Evolutionary conservation across 2,888 invertebrate genomes (phyloP).

Genomic region (Acanthosepion pharaonis): DNA sequence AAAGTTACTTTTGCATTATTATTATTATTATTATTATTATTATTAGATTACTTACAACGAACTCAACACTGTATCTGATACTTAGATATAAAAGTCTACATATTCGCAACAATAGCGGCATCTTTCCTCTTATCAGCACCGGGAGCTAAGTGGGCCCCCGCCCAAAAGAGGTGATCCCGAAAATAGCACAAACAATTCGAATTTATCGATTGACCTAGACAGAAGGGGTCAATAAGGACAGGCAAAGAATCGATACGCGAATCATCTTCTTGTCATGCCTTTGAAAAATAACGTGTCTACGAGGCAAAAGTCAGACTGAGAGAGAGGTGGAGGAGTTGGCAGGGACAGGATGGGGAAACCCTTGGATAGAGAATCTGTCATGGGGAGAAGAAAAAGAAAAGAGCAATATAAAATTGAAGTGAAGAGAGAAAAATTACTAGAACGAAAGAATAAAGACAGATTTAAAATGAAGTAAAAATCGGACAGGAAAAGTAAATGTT

Average conservation of each 20-base stretch:
- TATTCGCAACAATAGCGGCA: background rate
- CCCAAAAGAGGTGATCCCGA: constrained; percentile 20
- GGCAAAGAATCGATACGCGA: constrained; percentile 17
- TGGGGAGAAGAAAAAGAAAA: background rate
- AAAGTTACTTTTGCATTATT: too few species aligned
- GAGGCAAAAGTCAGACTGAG: background rate
- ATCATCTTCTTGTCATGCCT: constrained; percentile 33
- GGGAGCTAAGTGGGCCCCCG: background rate
- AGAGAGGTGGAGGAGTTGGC: too few species aligned
- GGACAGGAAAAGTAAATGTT: background rate
- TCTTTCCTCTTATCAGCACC: background rate
- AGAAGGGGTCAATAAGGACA: constrained; percentile 33
- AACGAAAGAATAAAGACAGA: background rate
- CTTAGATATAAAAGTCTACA: background rate
- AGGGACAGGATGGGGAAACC: too few species aligned
- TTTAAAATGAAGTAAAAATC: background rate
- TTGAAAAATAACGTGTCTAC: constrained; percentile 23
- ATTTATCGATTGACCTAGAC: constrained; percentile 33
- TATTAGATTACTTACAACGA: background rate
- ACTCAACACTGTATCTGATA: background rate
- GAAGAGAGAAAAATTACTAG: background rate
- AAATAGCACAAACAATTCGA: constrained; percentile 33
- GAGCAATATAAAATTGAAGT: background rate
- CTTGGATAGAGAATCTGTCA: too few species aligned
- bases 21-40: background rate